phyloP scores from a whole-genome alignment of 2,888 invertebrate genomes.

The Adelphocoris suturalis region DNA sequence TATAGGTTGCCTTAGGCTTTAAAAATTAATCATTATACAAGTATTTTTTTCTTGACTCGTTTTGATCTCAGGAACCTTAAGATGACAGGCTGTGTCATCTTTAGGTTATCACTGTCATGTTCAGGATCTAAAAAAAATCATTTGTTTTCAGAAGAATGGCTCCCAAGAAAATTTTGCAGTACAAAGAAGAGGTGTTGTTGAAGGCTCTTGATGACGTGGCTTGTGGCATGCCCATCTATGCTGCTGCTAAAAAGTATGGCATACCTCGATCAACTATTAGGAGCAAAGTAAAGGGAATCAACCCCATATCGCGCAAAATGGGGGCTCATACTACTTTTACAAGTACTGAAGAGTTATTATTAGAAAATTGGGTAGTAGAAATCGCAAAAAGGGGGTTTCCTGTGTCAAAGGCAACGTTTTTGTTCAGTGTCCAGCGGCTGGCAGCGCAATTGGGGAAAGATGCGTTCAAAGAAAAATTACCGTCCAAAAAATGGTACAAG shows the following conservation, averaged over 20 bases:
- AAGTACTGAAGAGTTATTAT: conserved; percentile 66
- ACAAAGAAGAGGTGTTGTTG: background rate
- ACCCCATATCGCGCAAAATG: conserved; percentile 51
- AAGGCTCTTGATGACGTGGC: conserved; percentile 22
- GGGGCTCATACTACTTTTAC: conserved; percentile 58
- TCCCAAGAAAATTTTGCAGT: too few species aligned
- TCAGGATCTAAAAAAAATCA: too few species aligned
- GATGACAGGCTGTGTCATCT: too few species aligned
- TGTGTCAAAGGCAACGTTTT: conserved; percentile 71
- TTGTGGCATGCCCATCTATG: conserved; percentile 3
- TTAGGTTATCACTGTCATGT: too few species aligned
- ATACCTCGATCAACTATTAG: conserved; percentile 58
- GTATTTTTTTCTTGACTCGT: too few species aligned
- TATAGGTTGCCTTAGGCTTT: too few species aligned
- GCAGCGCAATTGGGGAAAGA: conserved; percentile 65
- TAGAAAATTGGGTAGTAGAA: conserved; percentile 61
- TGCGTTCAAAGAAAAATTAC: too few species aligned
- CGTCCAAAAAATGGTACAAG: background rate
- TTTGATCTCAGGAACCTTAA: too few species aligned
- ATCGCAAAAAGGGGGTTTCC: conserved; percentile 70
- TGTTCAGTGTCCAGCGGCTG: conserved; percentile 73
- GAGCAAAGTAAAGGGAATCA: background rate
- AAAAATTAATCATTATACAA: too few species aligned
- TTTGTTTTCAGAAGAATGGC: too few species aligned
- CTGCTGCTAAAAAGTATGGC: conserved; percentile 56